Evolutionary conservation across 2,113 vertebrate genomes (phyloP).

Genomic region (Aptenodytes patagonicus): DNA sequence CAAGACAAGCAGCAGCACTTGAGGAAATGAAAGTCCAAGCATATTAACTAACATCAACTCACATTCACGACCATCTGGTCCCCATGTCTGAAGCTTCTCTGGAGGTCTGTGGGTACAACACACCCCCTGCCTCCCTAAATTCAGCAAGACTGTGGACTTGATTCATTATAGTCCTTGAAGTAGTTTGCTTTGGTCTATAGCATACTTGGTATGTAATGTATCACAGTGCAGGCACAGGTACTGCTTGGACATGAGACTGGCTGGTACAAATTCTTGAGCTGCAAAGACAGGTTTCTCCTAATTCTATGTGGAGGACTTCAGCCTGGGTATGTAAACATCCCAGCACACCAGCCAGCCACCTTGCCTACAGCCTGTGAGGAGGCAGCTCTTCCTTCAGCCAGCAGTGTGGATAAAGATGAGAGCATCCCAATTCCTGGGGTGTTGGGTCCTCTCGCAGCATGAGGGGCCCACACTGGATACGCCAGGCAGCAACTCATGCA

Average conservation of each 20-base stretch:
- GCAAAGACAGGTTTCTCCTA: background rate
- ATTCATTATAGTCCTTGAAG: background rate
- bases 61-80: background rate
- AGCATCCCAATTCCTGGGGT: background rate
- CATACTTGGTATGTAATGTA: background rate
- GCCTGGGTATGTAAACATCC: background rate
- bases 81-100: background rate
- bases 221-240: background rate
- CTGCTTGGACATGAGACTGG: background rate
- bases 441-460: rapidly evolving
- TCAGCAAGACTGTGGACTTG: background rate
- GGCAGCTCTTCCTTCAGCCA: background rate
- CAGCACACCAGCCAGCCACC: background rate
- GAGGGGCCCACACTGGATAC: rapidly evolving
- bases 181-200: background rate
- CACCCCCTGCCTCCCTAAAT: rapidly evolving
- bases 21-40: background rate
- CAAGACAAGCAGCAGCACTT: background rate
- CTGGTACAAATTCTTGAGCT: background rate
- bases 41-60: background rate
- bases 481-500: background rate
- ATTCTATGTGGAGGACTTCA: background rate
- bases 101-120: background rate
- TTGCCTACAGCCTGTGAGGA: background rate
- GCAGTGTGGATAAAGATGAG: background rate